Evolutionary conservation across 1,140 invertebrate species (phyloP), one percentile per base, ranked within the genome.

Genomic region (Mylabris phalerata): DNA sequence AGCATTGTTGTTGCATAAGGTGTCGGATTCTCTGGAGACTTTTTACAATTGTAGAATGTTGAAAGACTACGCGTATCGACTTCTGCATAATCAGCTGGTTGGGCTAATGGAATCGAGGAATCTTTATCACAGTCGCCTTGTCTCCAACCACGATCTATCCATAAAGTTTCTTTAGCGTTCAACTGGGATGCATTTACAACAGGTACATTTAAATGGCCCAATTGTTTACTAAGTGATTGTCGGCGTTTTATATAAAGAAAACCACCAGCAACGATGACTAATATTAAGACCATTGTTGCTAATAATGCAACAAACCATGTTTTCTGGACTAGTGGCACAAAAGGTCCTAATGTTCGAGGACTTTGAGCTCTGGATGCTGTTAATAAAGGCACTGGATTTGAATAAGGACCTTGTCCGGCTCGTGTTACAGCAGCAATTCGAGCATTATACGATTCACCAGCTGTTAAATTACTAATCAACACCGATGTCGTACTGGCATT

Each of bases 1-100:
- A 73, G 71, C 44, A 89, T 90, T 1, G 90, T 92, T 0, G 89
- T 92, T 1, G 90, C 90, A 70, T 92, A 92, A 0, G 90, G 90
- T 4, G 87, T 88, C 0, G 88, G 87, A 59, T 84, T 84, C 60
- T 85, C 84, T 10, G 84, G 75, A 50, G 81, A 82, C 68, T 83
- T 80, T 39, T 76, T 78, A 10, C 76, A 84, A 59, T 89, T 89
- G 72, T 92, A 90, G 68, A 92, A 92, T 0, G 88, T 91, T 9
- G 86, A 88, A 57, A 92, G 68, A 66, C 79, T 84, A 42, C 83
- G 75, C 6, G 83, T 84, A 70, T 90, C 87, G 1, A 89, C 87
- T 75, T 90, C 87, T 0, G 88, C 87, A 63, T 90, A 89, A 64
- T 89, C 87, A 0, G 84, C 77, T 13, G 78, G 76, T 48, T 76